Evolutionary conservation across 2,888 invertebrate species (phyloP), one percentile per base, ranked within the genome.

Genomic region (Leucania comma): DNA sequence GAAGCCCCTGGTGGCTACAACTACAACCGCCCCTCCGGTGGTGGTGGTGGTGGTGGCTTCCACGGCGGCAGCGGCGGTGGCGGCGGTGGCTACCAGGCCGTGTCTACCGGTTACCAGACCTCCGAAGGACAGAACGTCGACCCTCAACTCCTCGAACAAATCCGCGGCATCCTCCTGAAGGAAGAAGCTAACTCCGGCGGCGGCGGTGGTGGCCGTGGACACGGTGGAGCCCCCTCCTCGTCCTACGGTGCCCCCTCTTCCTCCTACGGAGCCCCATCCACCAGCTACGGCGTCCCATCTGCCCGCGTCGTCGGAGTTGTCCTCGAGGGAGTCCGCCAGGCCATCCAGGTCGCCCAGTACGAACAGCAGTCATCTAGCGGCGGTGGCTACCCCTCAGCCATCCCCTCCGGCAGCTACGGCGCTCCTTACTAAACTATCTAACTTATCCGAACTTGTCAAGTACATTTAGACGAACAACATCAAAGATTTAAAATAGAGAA

Each of bases 281-380:
- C 97, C 96, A 88, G 94, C 92, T 89, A 95, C 95, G 87, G 96
- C 63, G 91, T 89, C 42, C 91, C 91, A 8, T 90, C 90, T 57
- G 91, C 91, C 82, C 97, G 97, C 86, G 98, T 98, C 68, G 98
- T 98, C 84, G 98, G 98, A 83, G 97, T 98, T 93, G 97, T 98
- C 93, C 97, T 98, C 80, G 98, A 98, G 88, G 98, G 98, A 80
- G 98, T 98, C 89, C 98, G 98, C 88, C 98, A 98, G 88, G 98
- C 98, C 86, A 98, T 98, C 94, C 98, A 98, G 92, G 98, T 98
- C 80, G 98, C 98, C 56, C 98, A 98, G 89, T 98, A 97, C 96
- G 97, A 97, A 85, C 98, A 98, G 95, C 96, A 63, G 17, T 77
- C 92, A 94, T 96, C 86, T 65, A 88, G 89, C 73, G 89, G 90